A percentile compares a stretch with the other conserved stretches of the same genome.
phyloP scores from a whole-genome alignment of 2,888 invertebrate genomes.

The Clepsis dumicolana region DNA sequence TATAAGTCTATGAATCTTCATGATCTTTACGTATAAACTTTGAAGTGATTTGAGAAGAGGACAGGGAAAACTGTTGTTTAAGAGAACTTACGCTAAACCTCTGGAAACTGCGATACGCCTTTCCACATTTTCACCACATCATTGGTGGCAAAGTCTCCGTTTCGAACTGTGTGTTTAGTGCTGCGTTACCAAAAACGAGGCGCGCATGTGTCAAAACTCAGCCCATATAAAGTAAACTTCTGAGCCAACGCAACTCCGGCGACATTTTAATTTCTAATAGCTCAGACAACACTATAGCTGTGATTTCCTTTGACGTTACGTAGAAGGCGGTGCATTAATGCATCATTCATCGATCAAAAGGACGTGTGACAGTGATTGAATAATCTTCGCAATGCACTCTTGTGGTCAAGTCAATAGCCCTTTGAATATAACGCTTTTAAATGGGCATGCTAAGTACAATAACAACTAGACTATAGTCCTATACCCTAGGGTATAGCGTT shows the following conservation, averaged over 20 bases:
- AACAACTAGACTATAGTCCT: too few species aligned
- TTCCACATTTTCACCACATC: too few species aligned
- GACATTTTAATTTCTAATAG: slow-evolving; percentile 17
- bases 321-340: slow-evolving; percentile 35
- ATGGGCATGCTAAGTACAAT: neutral
- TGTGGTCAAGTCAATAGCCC: slow-evolving; percentile 4
- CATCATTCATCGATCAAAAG: slow-evolving; percentile 40
- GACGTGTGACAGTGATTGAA: slow-evolving; percentile 39
- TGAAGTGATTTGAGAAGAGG: too few species aligned
- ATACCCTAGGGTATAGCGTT: neutral
- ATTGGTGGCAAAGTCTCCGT: too few species aligned
- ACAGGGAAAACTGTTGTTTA: too few species aligned
- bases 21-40: too few species aligned
- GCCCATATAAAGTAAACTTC: neutral
- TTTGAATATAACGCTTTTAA: slow-evolving; percentile 10
- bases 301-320: slow-evolving; percentile 34
- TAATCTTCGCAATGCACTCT: slow-evolving; percentile 27
- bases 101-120: too few species aligned
- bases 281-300: slow-evolving; percentile 15
- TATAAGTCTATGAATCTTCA: too few species aligned
- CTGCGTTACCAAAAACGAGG: too few species aligned
- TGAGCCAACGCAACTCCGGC: neutral
- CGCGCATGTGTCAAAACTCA: too few species aligned
- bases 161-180: too few species aligned
- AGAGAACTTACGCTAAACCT: too few species aligned